Conservation (phyloP, 2,888 invertebrate genomes). For the Diarsia brunnea region DNA sequence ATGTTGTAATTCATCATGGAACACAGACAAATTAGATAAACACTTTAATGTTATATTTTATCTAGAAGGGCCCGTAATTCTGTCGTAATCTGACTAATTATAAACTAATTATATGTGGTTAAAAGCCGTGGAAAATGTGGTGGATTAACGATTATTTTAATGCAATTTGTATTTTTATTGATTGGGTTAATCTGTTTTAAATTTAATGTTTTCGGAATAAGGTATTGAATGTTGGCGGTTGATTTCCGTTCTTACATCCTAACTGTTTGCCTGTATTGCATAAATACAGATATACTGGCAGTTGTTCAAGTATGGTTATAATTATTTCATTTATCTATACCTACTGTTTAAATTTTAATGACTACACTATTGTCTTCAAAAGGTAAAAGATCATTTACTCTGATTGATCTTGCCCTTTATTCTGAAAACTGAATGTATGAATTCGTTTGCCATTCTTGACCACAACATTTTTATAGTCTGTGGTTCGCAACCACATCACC, state of each 20-base stretch:
- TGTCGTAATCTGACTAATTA: conserved; percentile 40
- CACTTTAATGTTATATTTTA: conserved; percentile 38
- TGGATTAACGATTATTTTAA: neutral
- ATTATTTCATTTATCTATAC: neutral
- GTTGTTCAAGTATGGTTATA: neutral
- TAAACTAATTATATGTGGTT: conserved; percentile 31
- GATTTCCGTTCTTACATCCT: conserved; percentile 19
- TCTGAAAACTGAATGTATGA: neutral
- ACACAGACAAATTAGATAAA: conserved; percentile 50
- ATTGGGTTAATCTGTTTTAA: conserved; percentile 15
- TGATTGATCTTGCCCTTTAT: neutral
- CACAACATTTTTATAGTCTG: conserved; percentile 23
- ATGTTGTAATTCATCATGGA: conserved; percentile 48
- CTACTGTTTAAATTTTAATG: neutral
- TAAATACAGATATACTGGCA: neutral
- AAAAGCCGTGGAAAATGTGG: conserved; percentile 34
- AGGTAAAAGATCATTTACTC: neutral
- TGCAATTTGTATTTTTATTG: conserved; percentile 11
- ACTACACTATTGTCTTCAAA: neutral
- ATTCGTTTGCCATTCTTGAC: conserved; percentile 7
- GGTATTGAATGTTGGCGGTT: conserved; percentile 2
- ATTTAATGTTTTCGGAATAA: conserved; percentile 5
- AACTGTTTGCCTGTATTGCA: neutral
- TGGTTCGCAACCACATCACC: conserved; percentile 31
- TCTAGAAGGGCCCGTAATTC: conserved; percentile 44